Evolutionary conservation across 2,113 vertebrate genomes (phyloP), one percentile per base, ranked within the genome.

Genomic region (Scytalopus superciliaris): DNA sequence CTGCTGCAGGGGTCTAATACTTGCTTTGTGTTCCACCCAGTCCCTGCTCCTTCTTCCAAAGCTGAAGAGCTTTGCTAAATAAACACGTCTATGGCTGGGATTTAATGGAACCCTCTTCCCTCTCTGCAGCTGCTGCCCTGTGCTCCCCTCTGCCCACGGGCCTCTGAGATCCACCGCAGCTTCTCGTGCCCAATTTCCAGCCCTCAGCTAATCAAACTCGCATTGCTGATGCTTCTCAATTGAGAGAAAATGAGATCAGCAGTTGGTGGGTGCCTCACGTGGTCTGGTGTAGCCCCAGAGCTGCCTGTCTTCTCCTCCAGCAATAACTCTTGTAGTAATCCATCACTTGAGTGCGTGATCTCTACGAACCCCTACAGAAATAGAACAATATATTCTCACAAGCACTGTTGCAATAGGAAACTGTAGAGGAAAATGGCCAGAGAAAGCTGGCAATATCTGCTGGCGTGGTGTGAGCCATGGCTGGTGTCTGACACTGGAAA

Each of bases 281-380:
- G 85, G 25, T 42, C 33, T 47, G 53, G 13, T 10, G 81, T 45
- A 66, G 89, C 84, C 77, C 62, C 87, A 42, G 89, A 96, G 77
- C 77, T 64, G 63, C 91, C 53, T 57, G 74, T 47, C 89, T 84
- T 52, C 87, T 90, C n/a, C 85, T 90, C 76, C 73, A 74, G 93
- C 94, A 77, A 3, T 40, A 35, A 72, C 77, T 94, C 80, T 40
- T 0, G 3, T 14, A 33, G 52, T 25, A 53, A 96, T 94, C 93
- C 86, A 89, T 91, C 93, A 94, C 55, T 42, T 1, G 55, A 81
- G 87, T 13, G 87, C 0, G 0, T 39, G 72, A 59, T 78, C 60
- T 25, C 73, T 37, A n/a, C 76, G 70, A 52, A 87, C 50, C 79
- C 85, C 78, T 13, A 1, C 69, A 47, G 80, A 72, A 84, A 75